A percentile compares a stretch with the other conserved stretches of the same genome.
Conservation (phyloP, 1,140 invertebrate genomes). For the Rhagoletis pomonella region DNA sequence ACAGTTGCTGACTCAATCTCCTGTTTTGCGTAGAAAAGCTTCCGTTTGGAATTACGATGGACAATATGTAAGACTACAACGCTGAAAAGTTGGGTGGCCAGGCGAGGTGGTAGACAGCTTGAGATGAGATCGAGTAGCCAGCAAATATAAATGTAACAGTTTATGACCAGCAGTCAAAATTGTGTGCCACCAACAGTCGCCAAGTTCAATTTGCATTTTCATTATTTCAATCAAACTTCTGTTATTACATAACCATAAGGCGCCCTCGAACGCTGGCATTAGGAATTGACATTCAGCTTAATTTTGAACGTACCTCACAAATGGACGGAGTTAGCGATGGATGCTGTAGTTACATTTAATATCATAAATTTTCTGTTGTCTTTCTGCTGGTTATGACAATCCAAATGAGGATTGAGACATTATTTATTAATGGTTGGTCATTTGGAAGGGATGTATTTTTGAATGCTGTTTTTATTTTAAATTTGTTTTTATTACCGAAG, state of each 20-base stretch:
- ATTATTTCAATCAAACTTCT: not conserved
- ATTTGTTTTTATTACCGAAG: too few relatives aligned
- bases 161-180: conserved; percentile 4
- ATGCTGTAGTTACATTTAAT: not conserved
- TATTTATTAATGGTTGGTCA: not conserved
- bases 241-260: not conserved
- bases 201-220: conserved; percentile 17
- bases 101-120: not conserved
- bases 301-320: not conserved
- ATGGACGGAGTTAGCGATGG: too few relatives aligned
- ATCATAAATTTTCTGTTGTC: not conserved
- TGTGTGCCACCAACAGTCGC: not conserved
- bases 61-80: not conserved
- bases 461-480: too few relatives aligned
- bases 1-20: conserved; percentile 42
- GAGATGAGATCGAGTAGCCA: too few relatives aligned
- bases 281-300: not conserved
- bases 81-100: not conserved
- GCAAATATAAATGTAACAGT: not conserved
- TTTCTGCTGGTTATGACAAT: not conserved
- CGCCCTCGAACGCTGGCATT: not conserved
- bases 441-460: too few relatives aligned
- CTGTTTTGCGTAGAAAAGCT: not conserved
- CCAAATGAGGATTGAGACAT: not conserved
- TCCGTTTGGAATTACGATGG: not conserved